Percentiles rank a stretch among this genome's conserved stretches.
These are phyloP conservation scores for Drosophila bocqueti DNA, from an alignment of 1,140 invertebrate species.

Conservation along the genomic window DNA sequence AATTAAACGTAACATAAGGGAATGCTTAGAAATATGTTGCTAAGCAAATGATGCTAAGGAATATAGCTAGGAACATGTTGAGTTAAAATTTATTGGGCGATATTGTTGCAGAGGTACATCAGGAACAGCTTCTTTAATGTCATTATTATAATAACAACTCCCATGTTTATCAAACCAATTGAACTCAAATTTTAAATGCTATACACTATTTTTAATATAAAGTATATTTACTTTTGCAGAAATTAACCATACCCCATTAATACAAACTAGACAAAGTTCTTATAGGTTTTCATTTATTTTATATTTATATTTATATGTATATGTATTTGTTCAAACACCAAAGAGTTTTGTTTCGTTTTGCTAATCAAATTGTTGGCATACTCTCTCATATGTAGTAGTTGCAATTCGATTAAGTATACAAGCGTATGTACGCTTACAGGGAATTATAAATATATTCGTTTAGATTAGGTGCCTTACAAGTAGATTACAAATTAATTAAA, in stretches of 20 bases:
- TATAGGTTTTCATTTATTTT: conserved; percentile 14
- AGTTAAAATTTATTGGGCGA: not conserved
- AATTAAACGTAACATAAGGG: not conserved
- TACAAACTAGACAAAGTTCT: not conserved
- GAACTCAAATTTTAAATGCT: not conserved
- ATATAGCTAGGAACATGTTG: not conserved
- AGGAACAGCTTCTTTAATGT: not conserved
- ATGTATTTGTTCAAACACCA: conserved; percentile 79
- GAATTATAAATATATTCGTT: conserved; percentile 73
- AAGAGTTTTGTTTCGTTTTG: conserved; percentile 53
- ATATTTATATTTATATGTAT: conserved; percentile 54
- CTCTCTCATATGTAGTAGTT: conserved; percentile 19
- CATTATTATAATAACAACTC: too few relatives aligned
- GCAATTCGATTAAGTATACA: conserved; percentile 41
- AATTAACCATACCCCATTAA: not conserved
- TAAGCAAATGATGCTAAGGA: too few relatives aligned
- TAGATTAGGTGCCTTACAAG: conserved; percentile 57
- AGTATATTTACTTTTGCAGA: not conserved
- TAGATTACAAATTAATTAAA: conserved; percentile 60
- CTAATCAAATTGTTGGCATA: conserved; percentile 47
- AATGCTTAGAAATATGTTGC: not conserved
- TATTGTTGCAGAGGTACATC: not conserved
- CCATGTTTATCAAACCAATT: not conserved
- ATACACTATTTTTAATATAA: not conserved
- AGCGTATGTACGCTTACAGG: conserved; percentile 36